Percentiles rank a stretch among this genome's conserved stretches.
phyloP scores from a whole-genome alignment of 2,888 invertebrate genomes.

The Drymonia ruficornis region DNA sequence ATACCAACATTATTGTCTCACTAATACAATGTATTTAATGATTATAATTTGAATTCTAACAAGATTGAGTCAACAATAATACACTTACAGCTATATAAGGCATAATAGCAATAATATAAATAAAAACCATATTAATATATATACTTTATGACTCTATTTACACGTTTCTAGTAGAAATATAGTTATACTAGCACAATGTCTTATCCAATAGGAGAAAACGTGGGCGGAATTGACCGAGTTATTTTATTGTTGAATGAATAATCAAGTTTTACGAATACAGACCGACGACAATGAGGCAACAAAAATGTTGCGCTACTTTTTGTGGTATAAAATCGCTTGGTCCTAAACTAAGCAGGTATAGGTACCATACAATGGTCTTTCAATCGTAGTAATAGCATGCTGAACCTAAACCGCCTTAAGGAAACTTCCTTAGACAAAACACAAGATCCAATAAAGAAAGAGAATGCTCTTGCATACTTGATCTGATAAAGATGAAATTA shows the following conservation, averaged over 20 bases:
- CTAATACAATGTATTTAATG: no score
- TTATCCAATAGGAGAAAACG: slow-evolving; percentile 42
- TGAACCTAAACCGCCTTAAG: no score
- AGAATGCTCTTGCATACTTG: no score
- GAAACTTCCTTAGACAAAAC: no score
- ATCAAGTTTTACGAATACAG: slow-evolving; percentile 30
- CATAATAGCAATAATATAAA: background rate
- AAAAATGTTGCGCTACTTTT: slow-evolving; percentile 16
- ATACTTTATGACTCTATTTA: slow-evolving; percentile 40
- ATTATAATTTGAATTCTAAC: background rate
- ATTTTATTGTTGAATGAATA: slow-evolving; percentile 40
- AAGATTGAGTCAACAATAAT: background rate
- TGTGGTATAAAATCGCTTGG: no score
- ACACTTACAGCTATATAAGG: background rate
- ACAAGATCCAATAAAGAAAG: no score
- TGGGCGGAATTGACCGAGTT: slow-evolving; percentile 43
- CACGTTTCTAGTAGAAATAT: slow-evolving; percentile 31
- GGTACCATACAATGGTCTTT: no score
- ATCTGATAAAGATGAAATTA: no score
- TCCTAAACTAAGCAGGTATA: no score
- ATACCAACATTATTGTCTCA: no score
- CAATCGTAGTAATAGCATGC: no score
- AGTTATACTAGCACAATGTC: slow-evolving; percentile 31
- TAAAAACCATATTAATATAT: slow-evolving; percentile 23
- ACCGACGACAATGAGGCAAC: slow-evolving; percentile 16